Percentiles rank a stretch among this genome's conserved stretches.
Conservation (phyloP, 2,888 invertebrate genomes). For the Xestia ashworthii region DNA sequence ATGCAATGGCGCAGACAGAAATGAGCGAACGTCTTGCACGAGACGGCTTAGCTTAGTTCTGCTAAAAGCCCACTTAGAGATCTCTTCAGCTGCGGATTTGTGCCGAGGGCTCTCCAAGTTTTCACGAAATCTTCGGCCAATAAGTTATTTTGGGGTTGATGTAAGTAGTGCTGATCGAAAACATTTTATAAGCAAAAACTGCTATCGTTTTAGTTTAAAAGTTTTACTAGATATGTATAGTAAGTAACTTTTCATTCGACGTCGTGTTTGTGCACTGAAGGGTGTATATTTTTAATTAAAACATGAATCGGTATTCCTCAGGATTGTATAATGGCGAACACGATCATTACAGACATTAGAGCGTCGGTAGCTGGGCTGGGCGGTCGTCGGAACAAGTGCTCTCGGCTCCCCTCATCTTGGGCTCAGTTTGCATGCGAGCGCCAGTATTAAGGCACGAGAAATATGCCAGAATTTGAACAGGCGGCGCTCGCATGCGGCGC, state of each 20-base stretch:
- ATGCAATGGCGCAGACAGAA: conserved; percentile 85
- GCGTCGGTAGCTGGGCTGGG: conserved; percentile 56
- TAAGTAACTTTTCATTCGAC: conserved; percentile 7
- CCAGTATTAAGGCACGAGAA: conserved; percentile 82
- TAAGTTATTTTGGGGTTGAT: conserved; percentile 83
- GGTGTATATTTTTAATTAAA: conserved; percentile 72
- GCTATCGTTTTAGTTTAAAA: conserved; percentile 21
- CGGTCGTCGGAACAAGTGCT: conserved; percentile 72
- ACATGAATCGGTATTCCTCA: conserved; percentile 63
- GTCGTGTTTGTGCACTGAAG: conserved; percentile 21
- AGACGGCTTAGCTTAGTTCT: conserved; percentile 89
- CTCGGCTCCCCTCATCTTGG: conserved; percentile 72
- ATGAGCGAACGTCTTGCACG: conserved; percentile 86
- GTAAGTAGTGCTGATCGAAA: conserved; percentile 68
- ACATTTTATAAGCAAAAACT: conserved; percentile 61
- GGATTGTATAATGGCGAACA: conserved; percentile 69
- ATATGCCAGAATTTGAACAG: conserved; percentile 88
- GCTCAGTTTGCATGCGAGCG: conserved; percentile 71
- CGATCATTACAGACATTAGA: conserved; percentile 78
- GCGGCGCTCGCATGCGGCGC: conserved; percentile 84
- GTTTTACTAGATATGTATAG: conserved; percentile 1
- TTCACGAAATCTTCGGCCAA: conserved; percentile 83
- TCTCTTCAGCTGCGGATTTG: conserved; percentile 88
- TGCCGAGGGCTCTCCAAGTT: conserved; percentile 84
- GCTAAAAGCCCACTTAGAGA: conserved; percentile 90